These are phyloP conservation scores for Arion vulgaris DNA, from an alignment of 1,140 invertebrate species.

Conservation along the genomic window DNA sequence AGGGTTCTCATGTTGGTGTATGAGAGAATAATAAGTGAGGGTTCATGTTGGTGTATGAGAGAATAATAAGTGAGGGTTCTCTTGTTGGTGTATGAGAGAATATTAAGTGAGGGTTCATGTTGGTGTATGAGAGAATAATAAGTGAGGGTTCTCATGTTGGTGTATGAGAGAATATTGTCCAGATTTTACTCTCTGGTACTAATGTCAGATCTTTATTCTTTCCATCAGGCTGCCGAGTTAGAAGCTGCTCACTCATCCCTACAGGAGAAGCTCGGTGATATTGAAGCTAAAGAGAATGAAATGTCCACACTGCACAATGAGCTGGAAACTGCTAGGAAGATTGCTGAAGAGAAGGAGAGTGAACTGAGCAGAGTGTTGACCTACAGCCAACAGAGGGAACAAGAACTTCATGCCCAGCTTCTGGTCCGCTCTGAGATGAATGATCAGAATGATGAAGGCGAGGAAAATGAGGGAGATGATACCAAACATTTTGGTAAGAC, in stretches of 20 bases:
- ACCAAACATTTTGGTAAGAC: constrained; percentile 31
- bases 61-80: too few relatives aligned
- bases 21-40: too few relatives aligned
- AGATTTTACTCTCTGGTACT: too few relatives aligned
- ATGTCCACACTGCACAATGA: constrained; percentile 78
- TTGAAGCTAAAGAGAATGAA: constrained; percentile 74
- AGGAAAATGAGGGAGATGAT: constrained; percentile 56
- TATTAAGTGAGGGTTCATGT: too few relatives aligned
- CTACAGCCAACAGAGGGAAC: constrained; percentile 74
- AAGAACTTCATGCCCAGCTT: constrained; percentile 75
- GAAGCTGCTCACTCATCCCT: constrained; percentile 50
- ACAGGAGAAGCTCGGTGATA: constrained; percentile 50
- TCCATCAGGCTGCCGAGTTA: constrained; percentile 50
- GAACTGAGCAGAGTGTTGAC: constrained; percentile 36
- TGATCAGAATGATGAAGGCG: constrained; percentile 45
- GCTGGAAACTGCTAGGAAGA: constrained; percentile 68
- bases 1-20: too few relatives aligned
- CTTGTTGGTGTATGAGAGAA: too few relatives aligned
- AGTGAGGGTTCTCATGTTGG: too few relatives aligned
- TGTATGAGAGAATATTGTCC: too few relatives aligned
- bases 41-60: too few relatives aligned
- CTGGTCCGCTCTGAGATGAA: constrained; percentile 46
- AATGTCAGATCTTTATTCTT: too few relatives aligned
- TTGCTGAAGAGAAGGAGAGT: constrained; percentile 53
- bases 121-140: too few relatives aligned